Base-by-base conservation (phyloP, 2,888 invertebrate species). In the Tiphia femorata region DNA sequence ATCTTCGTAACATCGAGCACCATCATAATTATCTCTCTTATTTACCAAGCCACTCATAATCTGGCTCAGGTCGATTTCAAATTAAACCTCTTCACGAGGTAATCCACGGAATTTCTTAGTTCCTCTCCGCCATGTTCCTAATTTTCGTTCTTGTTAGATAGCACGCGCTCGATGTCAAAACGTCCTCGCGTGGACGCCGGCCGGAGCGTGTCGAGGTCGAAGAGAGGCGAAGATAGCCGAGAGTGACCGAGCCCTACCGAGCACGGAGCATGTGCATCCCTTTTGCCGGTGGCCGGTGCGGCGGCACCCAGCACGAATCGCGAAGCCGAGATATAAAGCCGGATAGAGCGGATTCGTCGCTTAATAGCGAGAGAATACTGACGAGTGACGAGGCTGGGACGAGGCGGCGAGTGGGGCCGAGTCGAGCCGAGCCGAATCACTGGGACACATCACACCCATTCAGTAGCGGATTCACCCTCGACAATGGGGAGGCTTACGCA, bases 401-500 rank as follows among this genome's bases (percentile, higher is more conserved):
- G 62, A 50, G 51, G 46, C 44, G 21, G 10, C 49, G 56, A 55
- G 47, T 33, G 8, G 57, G 20, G 30, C 58, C 58, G 62, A 62
- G 25, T 38, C 60, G 52, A 38, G 30, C 1, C 1, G 38, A 53
- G 30, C 43, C 43, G 43, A 43, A 43, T n/a, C 10, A 49, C 7
- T n/a, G n/a, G n/a, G 42, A 30, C 17, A 48, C 54, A 55, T 41
- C 50, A 47, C 65, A 54, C 52, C 49, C 42, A 52, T 42, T 41
- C 51, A 59, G 65, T 54, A 59, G 58, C 62, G 54, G 56, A 57
- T 30, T 25, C 27, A 33, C 33, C 14, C n/a, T n/a, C n/a, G n/a
- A n/a, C n/a, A n/a, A n/a, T n/a, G n/a, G 49, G 16, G 33, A 35
- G 35, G 35, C 35, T 35, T 16, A 16, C 35, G 17, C n/a, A n/a